Evolutionary conservation across 2,888 invertebrate genomes (phyloP).

Genomic region (Epirrhoe tristata): DNA sequence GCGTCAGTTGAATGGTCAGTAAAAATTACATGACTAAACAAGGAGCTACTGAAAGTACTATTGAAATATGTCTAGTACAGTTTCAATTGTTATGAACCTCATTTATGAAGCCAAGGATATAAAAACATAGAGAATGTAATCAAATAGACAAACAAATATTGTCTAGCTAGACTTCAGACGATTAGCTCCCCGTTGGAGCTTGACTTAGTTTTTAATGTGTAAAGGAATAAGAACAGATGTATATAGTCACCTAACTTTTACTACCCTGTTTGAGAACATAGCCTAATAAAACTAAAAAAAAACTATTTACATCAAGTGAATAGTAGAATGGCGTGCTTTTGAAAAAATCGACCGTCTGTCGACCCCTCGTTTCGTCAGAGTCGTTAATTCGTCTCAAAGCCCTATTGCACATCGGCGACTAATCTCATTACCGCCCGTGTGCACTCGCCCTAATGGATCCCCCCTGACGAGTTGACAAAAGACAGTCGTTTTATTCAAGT

Average conservation of each 20-base stretch:
- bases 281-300: not conserved
- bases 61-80: slow-evolving; percentile 1
- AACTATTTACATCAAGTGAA: not conserved
- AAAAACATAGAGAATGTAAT: no score
- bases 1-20: slow-evolving; percentile 29
- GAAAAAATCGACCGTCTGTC: slow-evolving; percentile 37
- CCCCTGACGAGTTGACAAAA: slow-evolving; percentile 60
- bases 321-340: slow-evolving; percentile 27
- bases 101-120: no score
- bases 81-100: not conserved
- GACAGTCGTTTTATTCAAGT: slow-evolving; percentile 49
- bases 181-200: no score
- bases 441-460: slow-evolving; percentile 62
- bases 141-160: no score
- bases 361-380: slow-evolving; percentile 43
- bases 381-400: slow-evolving; percentile 58
- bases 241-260: not conserved
- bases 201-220: no score
- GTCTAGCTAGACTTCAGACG: no score
- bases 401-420: slow-evolving; percentile 57
- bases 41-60: slow-evolving; percentile 5
- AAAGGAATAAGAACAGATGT: no score
- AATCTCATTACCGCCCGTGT: slow-evolving; percentile 62
- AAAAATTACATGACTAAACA: slow-evolving; percentile 29
- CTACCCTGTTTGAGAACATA: not conserved